Evolutionary conservation across 2,888 invertebrate species (phyloP), one percentile per base, ranked within the genome.

Genomic region (Leptinotarsa rubiginosa): DNA sequence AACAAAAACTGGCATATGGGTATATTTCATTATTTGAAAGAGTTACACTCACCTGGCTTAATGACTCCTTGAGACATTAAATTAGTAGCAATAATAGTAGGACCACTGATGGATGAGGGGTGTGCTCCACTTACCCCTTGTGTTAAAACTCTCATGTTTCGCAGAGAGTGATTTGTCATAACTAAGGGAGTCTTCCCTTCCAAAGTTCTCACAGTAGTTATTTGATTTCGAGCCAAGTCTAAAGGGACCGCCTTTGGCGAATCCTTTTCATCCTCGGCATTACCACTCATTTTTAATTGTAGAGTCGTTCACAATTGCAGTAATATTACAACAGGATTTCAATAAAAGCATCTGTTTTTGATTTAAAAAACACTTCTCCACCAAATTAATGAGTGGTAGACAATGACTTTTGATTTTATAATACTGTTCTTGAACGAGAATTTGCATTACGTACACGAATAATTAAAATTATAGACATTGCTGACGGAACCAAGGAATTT

Each of bases 241-340:
- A 89, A 83, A 72, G 88, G 89, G 87, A 90, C 90, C 86, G 89
- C 89, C 88, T 92, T 92, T 80, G 88, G 88, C 82, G 89, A 85
- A 80, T 90, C 89, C 82, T 91, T 90, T 81, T 91, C 90, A 81
- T 91, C 91, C 81, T 89, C 90, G 50, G 81, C 78, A 75, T 83
- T 87, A 74, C 83, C 85, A 85, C 87, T 88, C 88, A 88, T 88
- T 72, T 80, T 86, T 76, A 71, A 70, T 62, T 66, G 62, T 47
- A 31, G 62, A 65, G 52, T 52, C 22, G 69, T 52, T 67, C 73
- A 72, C 47, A 67, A 75, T 66, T 71, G 31, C 47, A 74, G 65
- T 22, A 70, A 75, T 72, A 69, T 72, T 66, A 70, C 59, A 71
- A 72, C 49, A 69, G 65, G 65, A 75, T 72, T 70, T 72, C 70